phyloP scores from a whole-genome alignment of 2,113 vertebrate genomes.

The Rhinoptilus africanus region DNA sequence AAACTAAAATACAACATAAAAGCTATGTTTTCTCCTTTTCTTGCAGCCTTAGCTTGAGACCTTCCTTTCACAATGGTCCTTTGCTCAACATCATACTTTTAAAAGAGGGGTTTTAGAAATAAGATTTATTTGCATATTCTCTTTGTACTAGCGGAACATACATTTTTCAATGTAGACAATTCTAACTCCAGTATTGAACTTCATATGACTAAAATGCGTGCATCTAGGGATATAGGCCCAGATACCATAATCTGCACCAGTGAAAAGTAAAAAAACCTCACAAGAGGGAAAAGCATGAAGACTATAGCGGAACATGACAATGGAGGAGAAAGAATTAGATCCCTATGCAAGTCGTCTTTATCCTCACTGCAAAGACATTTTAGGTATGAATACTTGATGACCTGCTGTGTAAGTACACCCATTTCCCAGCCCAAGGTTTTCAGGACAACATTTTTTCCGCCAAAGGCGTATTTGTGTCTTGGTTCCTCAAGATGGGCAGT shows the following conservation, averaged over 20 bases:
- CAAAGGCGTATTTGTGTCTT: background rate
- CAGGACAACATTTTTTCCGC: background rate
- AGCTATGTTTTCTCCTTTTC: background rate
- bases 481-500: background rate
- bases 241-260: background rate
- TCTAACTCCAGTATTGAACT: background rate
- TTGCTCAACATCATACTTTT: background rate
- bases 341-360: background rate
- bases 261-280: background rate
- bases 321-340: background rate
- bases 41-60: background rate
- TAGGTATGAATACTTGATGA: background rate
- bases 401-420: background rate
- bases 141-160: background rate
- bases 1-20: background rate
- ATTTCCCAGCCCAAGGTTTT: background rate
- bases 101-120: background rate
- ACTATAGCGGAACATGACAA: background rate
- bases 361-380: background rate
- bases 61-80: background rate
- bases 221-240: background rate
- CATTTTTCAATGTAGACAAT: background rate
- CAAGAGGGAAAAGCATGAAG: background rate
- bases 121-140: background rate
- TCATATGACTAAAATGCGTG: conserved; percentile 27